Base-by-base conservation (phyloP, 2,888 invertebrate genomes). In the Opisthograptis luteolata region DNA sequence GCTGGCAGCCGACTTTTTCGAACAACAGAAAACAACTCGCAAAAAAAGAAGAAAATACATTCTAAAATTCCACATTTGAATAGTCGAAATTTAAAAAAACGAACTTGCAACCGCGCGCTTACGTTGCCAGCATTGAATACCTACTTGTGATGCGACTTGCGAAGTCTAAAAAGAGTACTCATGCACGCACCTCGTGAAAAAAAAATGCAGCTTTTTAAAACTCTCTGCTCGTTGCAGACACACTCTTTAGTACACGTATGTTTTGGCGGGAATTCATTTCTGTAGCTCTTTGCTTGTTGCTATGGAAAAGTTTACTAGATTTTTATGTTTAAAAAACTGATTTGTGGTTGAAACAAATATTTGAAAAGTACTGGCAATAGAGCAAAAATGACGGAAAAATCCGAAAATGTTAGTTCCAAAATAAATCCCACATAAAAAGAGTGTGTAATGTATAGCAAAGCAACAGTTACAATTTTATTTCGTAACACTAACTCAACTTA, bases 61-160 rank as follows among this genome's bases (percentile, higher is more conserved):
- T 47, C 53, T 41, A 48, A 30, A 28, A 42, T 34, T 56, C 46
- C 53, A 39, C 60, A 68, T 70, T 60, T 68, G 68, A 63, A 70
- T 69, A 58, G 58, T 59, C 49, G 42, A 58, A 68, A 63, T 54
- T 64, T 55, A 40, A 59, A 63, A n/a, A 64, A 60, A 35, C 12
- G 30, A 63, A 53, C 60, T 62, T 36, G 50, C 62, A 41, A 58
- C 59, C 58, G 68, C 58, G 55, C 60, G 46, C 58, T 59, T 41
- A 59, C 60, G 68, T 62, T 70, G 67, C 61, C 62, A 63, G 58
- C 54, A 62, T 55, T 76, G 77, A 76, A 77, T 68, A 68, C 66
- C 59, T 66, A 68, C 68, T 75, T 66, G 68, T 66, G 54, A 55
- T 48, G 57, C 47, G 36, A 52, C 52, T 46, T 37, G 49, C 45